A percentile compares a stretch with the other conserved stretches of the same genome.
Conservation (phyloP, 1,140 invertebrate genomes). For the Glossosoma conforme region DNA sequence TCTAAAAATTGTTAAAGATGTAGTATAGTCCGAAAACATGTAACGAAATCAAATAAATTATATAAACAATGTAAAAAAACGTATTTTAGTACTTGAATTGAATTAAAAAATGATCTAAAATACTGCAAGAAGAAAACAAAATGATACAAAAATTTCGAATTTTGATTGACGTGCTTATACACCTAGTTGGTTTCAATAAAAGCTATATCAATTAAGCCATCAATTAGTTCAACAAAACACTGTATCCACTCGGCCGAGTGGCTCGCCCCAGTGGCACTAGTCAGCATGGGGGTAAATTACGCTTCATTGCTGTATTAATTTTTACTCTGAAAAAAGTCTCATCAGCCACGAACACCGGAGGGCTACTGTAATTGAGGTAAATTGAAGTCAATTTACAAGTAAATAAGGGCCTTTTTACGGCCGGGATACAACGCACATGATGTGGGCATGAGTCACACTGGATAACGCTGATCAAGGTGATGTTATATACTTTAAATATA, state of each 20-base stretch:
- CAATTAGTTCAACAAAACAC: no score
- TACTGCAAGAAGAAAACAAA: background rate
- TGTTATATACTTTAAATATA: no score
- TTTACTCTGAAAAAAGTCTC: constrained; percentile 28
- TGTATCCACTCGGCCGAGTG: constrained; percentile 2
- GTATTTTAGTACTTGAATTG: background rate
- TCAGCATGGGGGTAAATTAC: constrained; percentile 19
- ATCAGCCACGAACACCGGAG: constrained; percentile 29
- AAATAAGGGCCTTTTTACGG: constrained; percentile 28
- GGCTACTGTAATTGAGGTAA: constrained; percentile 31
- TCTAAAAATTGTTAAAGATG: no score
- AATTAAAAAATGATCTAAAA: background rate
- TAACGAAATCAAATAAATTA: no score
- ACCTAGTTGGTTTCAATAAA: no score
- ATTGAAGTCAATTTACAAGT: constrained; percentile 30
- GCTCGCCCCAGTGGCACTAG: background rate
- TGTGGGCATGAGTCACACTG: constrained; percentile 29
- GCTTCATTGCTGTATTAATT: constrained; percentile 28
- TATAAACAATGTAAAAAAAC: no score
- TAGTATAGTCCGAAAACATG: no score
- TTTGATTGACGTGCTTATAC: no score
- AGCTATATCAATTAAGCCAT: no score
- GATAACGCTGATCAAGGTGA: constrained; percentile 8
- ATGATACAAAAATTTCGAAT: no score
- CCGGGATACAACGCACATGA: constrained; percentile 12